A percentile compares a stretch with the other conserved stretches of the same genome.
phyloP scores from a whole-genome alignment of 2,797 vertebrate genomes.

The Gymnodraco acuticeps region DNA sequence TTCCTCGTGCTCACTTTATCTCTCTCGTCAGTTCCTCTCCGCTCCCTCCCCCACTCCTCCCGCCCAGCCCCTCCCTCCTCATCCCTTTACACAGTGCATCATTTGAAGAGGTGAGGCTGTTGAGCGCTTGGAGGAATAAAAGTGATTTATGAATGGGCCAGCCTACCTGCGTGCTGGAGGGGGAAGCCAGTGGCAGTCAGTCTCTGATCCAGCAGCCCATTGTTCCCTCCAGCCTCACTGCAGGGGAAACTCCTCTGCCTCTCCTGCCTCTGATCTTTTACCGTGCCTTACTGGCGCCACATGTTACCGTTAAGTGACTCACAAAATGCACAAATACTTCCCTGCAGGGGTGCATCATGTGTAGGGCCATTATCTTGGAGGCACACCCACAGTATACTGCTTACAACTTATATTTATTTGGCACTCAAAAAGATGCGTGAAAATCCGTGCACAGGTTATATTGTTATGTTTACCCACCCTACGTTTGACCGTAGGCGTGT shows the following conservation, averaged over 20 bases:
- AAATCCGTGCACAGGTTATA: not conserved
- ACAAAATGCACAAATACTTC: conserved; percentile 54
- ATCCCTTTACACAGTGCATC: conserved; percentile 83
- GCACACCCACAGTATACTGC: conserved; percentile 7
- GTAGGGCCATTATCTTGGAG: conserved; percentile 24
- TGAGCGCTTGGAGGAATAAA: conserved; percentile 82
- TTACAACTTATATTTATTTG: conserved; percentile 14
- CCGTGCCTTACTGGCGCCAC: conserved; percentile 45
- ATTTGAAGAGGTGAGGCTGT: conserved; percentile 83
- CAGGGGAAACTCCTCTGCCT: conserved; percentile 74
- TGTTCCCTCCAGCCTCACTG: conserved; percentile 81
- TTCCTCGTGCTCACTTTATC: conserved; percentile 51
- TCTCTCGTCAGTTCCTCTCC: conserved; percentile 52
- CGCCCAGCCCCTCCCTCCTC: conserved; percentile 51
- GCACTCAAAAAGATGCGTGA: conserved; percentile 3
- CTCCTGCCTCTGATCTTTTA: conserved; percentile 66
- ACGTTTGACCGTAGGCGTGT: not conserved
- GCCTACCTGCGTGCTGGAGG: conserved; percentile 77
- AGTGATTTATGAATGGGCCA: conserved; percentile 87
- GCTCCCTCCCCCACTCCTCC: conserved; percentile 34
- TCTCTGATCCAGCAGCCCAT: conserved; percentile 79
- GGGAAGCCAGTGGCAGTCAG: conserved; percentile 80
- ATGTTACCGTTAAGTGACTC: conserved; percentile 64
- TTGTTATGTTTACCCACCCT: conserved; percentile 5
- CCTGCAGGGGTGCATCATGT: conserved; percentile 35